phyloP scores from a whole-genome alignment of 2,113 vertebrate species.

The Aythya baeri region DNA sequence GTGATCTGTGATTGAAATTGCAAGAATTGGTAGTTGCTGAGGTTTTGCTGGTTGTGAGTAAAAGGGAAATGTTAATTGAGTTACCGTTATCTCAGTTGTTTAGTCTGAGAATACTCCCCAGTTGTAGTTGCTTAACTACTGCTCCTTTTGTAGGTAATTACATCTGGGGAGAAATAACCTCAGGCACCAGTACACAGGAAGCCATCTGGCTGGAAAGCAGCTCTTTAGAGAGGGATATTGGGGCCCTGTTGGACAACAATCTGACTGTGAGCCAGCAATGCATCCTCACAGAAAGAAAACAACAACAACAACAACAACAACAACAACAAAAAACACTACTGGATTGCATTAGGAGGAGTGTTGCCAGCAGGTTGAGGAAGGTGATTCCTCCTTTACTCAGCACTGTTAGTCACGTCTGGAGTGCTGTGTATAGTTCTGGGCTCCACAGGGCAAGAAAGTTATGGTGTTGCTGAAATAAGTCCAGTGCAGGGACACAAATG shows the following conservation, averaged over 20 bases:
- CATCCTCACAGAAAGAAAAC: neutral
- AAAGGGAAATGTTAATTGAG: neutral
- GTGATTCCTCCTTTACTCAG: neutral
- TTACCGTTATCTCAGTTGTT: neutral
- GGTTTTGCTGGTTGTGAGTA: neutral
- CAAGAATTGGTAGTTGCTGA: neutral
- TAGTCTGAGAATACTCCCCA: neutral
- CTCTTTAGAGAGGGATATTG: neutral
- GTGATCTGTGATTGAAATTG: neutral
- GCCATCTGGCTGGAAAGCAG: neutral
- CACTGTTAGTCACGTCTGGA: neutral
- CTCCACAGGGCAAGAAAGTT: neutral
- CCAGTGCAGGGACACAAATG: neutral
- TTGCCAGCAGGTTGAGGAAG: neutral
- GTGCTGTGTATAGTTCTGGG: neutral
- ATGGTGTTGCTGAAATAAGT: accelerated
- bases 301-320: too few relatives aligned
- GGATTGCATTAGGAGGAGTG: neutral
- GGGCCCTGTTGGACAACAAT: neutral
- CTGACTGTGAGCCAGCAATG: neutral
- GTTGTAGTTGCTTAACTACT: neutral
- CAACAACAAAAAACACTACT: neutral
- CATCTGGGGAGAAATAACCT: neutral
- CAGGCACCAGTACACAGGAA: neutral
- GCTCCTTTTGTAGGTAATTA: neutral